Evolutionary conservation across 2,888 invertebrate species (phyloP).

Genomic region (Dichetophora obliterata): DNA sequence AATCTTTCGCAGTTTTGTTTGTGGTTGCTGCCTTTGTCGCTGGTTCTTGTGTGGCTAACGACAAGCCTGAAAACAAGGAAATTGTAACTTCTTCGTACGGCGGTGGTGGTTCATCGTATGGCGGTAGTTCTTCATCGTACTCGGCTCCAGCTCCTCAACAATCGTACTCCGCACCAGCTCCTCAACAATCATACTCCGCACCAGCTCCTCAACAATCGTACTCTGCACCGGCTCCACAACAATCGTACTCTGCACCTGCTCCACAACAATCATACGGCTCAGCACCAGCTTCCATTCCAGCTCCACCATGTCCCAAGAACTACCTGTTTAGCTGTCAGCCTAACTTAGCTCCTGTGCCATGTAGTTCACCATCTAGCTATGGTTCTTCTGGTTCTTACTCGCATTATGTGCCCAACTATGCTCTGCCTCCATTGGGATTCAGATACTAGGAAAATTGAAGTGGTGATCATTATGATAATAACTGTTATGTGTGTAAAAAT

Average conservation of each 20-base stretch:
- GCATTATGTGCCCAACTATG: constrained; percentile 59
- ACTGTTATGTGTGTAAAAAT: too few relatives aligned
- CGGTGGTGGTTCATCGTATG: constrained; percentile 38
- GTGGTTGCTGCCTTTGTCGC: neutral
- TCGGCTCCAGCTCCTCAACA: constrained; percentile 23
- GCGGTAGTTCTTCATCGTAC: constrained; percentile 31
- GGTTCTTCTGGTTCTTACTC: constrained; percentile 64
- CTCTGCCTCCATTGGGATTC: constrained; percentile 49
- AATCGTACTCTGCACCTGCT: constrained; percentile 34
- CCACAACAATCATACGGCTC: constrained; percentile 45
- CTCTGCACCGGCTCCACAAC: constrained; percentile 57
- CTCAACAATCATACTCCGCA: constrained; percentile 29
- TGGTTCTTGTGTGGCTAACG: constrained; percentile 11
- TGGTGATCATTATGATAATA: too few relatives aligned
- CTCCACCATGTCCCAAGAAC: constrained; percentile 58
- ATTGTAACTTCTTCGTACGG: constrained; percentile 1
- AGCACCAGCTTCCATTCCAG: constrained; percentile 39
- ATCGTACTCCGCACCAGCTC: constrained; percentile 21
- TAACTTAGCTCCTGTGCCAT: constrained; percentile 55
- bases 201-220: constrained; percentile 49
- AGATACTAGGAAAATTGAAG: constrained; percentile 19
- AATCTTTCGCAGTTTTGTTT: constrained; percentile 3
- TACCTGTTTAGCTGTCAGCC: constrained; percentile 61
- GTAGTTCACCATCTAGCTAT: constrained; percentile 52
- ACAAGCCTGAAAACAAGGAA: constrained; percentile 17